A percentile compares a stretch with the other conserved stretches of the same genome.
Evolutionary conservation across 2,888 invertebrate genomes (phyloP).

Genomic region (Stenchaetothrips biformis): DNA sequence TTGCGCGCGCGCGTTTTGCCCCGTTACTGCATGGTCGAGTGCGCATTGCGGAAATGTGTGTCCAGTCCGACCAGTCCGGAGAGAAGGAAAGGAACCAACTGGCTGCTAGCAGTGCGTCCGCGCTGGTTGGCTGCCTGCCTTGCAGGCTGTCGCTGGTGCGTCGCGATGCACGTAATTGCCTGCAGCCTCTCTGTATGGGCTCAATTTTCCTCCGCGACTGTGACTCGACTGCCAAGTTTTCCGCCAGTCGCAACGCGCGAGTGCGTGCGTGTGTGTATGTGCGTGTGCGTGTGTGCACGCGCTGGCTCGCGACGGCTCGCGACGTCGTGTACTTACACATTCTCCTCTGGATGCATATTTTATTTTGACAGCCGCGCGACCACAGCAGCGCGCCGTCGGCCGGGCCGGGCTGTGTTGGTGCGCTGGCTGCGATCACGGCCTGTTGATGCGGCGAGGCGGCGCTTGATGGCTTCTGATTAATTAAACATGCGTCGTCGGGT

Average conservation of each 20-base stretch:
- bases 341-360: no score
- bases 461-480: no score
- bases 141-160: neutral
- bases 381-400: no score
- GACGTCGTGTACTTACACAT: no score
- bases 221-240: neutral
- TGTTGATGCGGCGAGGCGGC: neutral
- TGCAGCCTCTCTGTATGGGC: neutral
- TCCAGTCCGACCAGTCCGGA: no score
- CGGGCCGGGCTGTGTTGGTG: no score
- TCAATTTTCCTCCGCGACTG: neutral
- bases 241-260: neutral
- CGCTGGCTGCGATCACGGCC: neutral
- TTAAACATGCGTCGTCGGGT: neutral
- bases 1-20: constrained; percentile 16
- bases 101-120: constrained; percentile 11
- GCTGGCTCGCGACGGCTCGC: no score
- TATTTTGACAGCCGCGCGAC: no score
- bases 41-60: neutral
- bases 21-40: neutral
- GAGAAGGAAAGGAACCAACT: neutral
- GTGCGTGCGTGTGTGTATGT: no score
- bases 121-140: constrained; percentile 26
- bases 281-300: no score
- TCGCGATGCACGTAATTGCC: constrained; percentile 1